Evolutionary conservation across 1,140 invertebrate genomes (phyloP), one percentile per base, ranked within the genome.

Genomic region (Cyclargus thomasi): DNA sequence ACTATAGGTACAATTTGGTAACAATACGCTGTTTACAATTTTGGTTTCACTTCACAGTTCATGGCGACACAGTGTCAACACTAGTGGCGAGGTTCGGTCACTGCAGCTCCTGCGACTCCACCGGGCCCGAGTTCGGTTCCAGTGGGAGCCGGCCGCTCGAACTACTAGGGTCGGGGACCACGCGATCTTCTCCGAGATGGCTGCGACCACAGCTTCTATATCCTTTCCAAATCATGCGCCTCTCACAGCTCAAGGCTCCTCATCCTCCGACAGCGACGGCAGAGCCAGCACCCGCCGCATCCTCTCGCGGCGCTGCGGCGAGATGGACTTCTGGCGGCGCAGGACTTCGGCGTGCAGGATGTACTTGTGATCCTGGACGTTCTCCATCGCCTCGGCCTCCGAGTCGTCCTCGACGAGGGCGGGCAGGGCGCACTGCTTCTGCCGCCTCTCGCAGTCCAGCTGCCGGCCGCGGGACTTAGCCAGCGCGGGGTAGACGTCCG

Each of bases 371-470:
- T 76, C 77, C 66, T 77, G 78, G 66, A 86, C 83, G 4, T 70
- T 17, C 64, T 83, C 80, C 67, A 79, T 85, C 18, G 78, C 73
- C 55, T 90, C 86, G 0, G 71, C 72, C 64, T 90, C 87, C n/a
- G 87, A 83, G 47, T 87, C 87, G 69, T 90, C 87, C 68, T 90
- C 87, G 2, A 90, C 82, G 20, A 90, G 71, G 11, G 85, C 87
- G 10, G 87, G 87, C 35, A 90, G 62, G 7, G 85, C 73, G 14
- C 71, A 74, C 16, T 73, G 62, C 66, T 90, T 90, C 70, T 89
- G 83, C n/a, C 84, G 73, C 67, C 74, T 81, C 53, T 76, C 73
- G 63, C 73, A 81, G 59, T 89, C 85, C 74, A 81, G 74, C 23
- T 82, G 77, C 21, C 79, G 76, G 36, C 83, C 80, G 22, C 80